Evolutionary conservation across 2,888 invertebrate genomes (phyloP).

Genomic region (Tiphia femorata): DNA sequence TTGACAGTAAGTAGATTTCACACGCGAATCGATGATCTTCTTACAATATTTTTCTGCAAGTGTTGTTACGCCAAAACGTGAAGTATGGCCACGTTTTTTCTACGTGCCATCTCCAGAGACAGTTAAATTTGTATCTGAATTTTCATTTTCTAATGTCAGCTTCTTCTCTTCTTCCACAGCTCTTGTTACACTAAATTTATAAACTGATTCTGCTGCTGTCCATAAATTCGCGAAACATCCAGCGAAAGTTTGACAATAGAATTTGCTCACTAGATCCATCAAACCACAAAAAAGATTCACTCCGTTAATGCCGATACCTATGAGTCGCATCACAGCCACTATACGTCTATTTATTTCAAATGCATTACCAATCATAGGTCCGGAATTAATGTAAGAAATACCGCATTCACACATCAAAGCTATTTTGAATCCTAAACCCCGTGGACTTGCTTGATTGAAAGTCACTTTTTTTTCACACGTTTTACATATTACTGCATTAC

Average conservation of each 20-base stretch:
- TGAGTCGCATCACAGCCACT: too few relatives aligned
- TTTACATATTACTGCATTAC: constrained; percentile 9
- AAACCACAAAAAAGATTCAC: too few relatives aligned
- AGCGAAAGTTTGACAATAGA: background rate
- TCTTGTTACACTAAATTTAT: constrained; percentile 14
- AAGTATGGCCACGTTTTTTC: constrained; percentile 30
- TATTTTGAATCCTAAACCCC: too few relatives aligned
- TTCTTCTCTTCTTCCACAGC: constrained; percentile 27
- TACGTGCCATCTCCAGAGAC: constrained; percentile 28
- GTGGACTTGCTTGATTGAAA: too few relatives aligned
- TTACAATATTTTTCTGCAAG: constrained; percentile 27
- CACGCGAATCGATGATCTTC: constrained; percentile 24
- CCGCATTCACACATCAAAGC: too few relatives aligned
- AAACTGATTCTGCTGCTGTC: constrained; percentile 22
- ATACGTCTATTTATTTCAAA: too few relatives aligned
- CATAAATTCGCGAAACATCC: background rate
- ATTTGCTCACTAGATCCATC: constrained; percentile 25
- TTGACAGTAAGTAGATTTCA: constrained; percentile 25
- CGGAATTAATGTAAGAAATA: background rate
- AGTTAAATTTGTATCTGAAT: constrained; percentile 27
- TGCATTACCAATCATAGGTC: background rate
- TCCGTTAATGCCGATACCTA: too few relatives aligned
- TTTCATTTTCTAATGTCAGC: constrained; percentile 15
- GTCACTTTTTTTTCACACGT: too few relatives aligned
- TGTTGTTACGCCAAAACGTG: constrained; percentile 29